Evolutionary conservation across 2,888 invertebrate species (phyloP).

Genomic region (Iselma pallidipennis): DNA sequence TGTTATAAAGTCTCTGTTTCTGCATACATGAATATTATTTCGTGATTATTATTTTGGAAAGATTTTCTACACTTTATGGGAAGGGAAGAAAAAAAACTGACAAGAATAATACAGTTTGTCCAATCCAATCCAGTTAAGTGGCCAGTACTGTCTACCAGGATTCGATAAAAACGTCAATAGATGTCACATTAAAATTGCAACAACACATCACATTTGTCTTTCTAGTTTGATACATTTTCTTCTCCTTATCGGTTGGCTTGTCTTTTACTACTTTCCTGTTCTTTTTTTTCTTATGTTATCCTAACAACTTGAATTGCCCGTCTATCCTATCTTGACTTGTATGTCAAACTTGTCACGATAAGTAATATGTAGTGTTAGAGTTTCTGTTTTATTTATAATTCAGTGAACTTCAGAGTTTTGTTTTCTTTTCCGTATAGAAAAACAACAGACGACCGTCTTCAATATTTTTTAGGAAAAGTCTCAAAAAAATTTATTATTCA

Average conservation of each 20-base stretch:
- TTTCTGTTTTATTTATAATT: slow-evolving; percentile 13
- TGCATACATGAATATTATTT: too few relatives aligned
- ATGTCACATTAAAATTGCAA: not conserved
- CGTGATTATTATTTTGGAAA: too few relatives aligned
- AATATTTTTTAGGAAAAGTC: too few relatives aligned
- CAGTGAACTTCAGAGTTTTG: too few relatives aligned
- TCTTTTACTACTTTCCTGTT: too few relatives aligned
- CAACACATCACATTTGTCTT: not conserved
- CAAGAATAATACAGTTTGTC: not conserved
- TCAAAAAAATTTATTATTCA: too few relatives aligned
- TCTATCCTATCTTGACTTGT: not conserved
- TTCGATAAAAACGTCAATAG: too few relatives aligned
- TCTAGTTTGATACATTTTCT: not conserved
- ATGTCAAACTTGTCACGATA: slow-evolving; percentile 8
- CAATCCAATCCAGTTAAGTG: not conserved
- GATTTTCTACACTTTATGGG: too few relatives aligned
- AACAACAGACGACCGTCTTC: too few relatives aligned
- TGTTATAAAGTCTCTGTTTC: too few relatives aligned
- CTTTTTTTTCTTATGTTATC: not conserved
- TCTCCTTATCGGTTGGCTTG: not conserved
- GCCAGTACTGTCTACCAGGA: too few relatives aligned
- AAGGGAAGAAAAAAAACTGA: too few relatives aligned
- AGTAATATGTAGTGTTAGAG: slow-evolving; percentile 13
- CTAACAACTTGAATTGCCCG: not conserved
- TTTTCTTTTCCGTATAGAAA: not conserved